Evolutionary conservation across 2,888 invertebrate species (phyloP), one percentile per base, ranked within the genome.

Genomic region (Andrena bucephala): DNA sequence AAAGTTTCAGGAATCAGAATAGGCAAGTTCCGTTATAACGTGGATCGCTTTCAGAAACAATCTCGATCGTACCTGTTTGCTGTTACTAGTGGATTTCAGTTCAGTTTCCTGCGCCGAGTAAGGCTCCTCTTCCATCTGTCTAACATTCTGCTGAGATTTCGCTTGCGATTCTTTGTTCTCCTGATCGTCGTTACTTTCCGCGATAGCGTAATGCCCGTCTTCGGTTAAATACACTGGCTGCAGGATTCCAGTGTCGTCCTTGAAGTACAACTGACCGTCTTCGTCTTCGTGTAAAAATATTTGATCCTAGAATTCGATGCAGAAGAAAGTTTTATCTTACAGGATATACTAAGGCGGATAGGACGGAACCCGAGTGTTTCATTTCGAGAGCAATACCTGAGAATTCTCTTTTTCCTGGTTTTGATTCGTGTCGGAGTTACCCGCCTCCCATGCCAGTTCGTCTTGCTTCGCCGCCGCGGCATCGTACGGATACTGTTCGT

Each of bases 171-270:
- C 93, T 62, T 90, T 27, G 27, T 27, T 86, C 2, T 92, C 92
- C 52, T 91, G 89, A 42, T 93, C 93, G 27, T 94, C 93, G 24
- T 84, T 91, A 60, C 82, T 91, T 63, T 92, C 92, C 5, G 93
- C 93, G 65, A 94, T 93, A 2, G 93, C 94, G 62, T 94, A 94
- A 88, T 94, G 93, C 59, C 94, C 94, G 75, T 94, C 94, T 48
- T 93, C 92, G 0, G 93, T 94, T 60, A 93, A 87, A 85, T 93
- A 94, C 20, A 94, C 94, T 5, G 93, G 94, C 66, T 94, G 93
- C 8, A 94, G 75, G 31, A 88, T 87, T 29, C 94, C 94, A 60
- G 84, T 91, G n/a, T 93, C 94, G 75, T 94, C 93, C 67, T 94
- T 93, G 68, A 93, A 94, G 80, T 94, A 94, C 29, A 94, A 85